These are phyloP conservation scores for Acanthurus leucopareius DNA, from an alignment of 2,797 vertebrate genomes.

Conservation along the genomic window DNA sequence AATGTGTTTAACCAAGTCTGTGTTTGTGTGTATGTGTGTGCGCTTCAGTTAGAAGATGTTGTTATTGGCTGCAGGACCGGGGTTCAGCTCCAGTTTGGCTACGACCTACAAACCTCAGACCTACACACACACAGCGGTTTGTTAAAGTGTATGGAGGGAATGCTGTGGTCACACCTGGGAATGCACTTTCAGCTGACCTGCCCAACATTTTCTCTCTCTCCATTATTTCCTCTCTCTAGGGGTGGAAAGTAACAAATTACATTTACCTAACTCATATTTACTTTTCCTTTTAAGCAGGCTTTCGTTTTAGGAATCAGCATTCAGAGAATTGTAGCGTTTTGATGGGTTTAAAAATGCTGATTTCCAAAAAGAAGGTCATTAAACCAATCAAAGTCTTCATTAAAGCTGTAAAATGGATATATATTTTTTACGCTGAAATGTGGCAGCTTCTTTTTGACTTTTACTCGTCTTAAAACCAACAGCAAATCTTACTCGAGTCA, in stretches of 20 bases:
- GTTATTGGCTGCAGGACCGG: constrained; percentile 62
- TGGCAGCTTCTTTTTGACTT: too few relatives aligned
- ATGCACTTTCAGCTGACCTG: constrained; percentile 76
- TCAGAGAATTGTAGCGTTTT: neutral
- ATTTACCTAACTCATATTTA: constrained; percentile 49
- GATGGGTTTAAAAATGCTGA: neutral
- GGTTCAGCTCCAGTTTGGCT: constrained; percentile 75
- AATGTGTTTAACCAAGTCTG: constrained; percentile 61
- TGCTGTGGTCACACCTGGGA: constrained; percentile 81
- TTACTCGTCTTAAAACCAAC: too few relatives aligned
- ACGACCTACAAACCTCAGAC: constrained; percentile 62
- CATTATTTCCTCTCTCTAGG: constrained; percentile 57
- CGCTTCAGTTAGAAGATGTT: constrained; percentile 60
- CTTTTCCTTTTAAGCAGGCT: constrained; percentile 19
- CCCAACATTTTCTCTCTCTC: constrained; percentile 57
- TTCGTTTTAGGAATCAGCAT: neutral
- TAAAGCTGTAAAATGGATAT: too few relatives aligned
- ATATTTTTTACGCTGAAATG: too few relatives aligned
- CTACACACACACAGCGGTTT: constrained; percentile 57
- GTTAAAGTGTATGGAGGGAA: constrained; percentile 76
- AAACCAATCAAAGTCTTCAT: neutral
- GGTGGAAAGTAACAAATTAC: constrained; percentile 62
- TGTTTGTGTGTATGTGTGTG: constrained; percentile 37
- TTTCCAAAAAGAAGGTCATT: neutral
- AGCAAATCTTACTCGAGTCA: too few relatives aligned